Conservation (phyloP, 1,140 invertebrate genomes). For the Cecropterus lyciades region DNA sequence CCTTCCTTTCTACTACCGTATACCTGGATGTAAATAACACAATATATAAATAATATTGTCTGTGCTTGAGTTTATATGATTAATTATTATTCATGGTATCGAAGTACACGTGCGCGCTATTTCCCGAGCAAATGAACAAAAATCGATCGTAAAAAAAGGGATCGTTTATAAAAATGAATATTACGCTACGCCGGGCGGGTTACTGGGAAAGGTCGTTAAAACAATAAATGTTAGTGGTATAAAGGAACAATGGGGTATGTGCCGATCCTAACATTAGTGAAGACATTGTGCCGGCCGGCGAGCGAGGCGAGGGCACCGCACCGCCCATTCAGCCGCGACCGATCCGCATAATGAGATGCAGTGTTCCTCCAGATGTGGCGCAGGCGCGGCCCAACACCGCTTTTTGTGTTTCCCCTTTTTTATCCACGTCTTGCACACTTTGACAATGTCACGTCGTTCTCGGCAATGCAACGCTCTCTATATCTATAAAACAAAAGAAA, state of each 20-base stretch:
- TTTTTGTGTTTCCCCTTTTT: slow-evolving; percentile 73
- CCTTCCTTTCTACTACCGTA: not conserved
- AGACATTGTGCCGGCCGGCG: slow-evolving; percentile 34
- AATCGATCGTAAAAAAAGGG: slow-evolving; percentile 32
- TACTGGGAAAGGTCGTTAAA: slow-evolving; percentile 31
- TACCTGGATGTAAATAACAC: slow-evolving; percentile 5
- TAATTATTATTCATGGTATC: slow-evolving; percentile 32
- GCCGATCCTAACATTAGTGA: slow-evolving; percentile 33
- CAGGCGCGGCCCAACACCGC: slow-evolving; percentile 68
- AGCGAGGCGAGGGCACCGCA: slow-evolving; percentile 48
- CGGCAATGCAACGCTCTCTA: slow-evolving; percentile 5
- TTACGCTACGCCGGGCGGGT: slow-evolving; percentile 9
- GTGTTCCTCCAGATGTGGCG: slow-evolving; percentile 79
- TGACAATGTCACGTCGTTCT: slow-evolving; percentile 54
- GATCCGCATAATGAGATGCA: slow-evolving; percentile 78
- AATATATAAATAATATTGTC: slow-evolving; percentile 23
- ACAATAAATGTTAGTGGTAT: slow-evolving; percentile 33
- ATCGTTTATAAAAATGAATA: slow-evolving; percentile 27
- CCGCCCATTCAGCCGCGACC: slow-evolving; percentile 64
- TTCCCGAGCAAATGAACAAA: slow-evolving; percentile 26
- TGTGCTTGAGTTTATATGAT: slow-evolving; percentile 23
- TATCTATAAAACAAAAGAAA: slow-evolving; percentile 17
- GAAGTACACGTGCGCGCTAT: slow-evolving; percentile 30
- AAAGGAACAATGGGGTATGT: slow-evolving; percentile 30
- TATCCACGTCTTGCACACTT: slow-evolving; percentile 52